Conservation (phyloP, 2,797 vertebrate species). For the Aplochiton taeniatus region DNA sequence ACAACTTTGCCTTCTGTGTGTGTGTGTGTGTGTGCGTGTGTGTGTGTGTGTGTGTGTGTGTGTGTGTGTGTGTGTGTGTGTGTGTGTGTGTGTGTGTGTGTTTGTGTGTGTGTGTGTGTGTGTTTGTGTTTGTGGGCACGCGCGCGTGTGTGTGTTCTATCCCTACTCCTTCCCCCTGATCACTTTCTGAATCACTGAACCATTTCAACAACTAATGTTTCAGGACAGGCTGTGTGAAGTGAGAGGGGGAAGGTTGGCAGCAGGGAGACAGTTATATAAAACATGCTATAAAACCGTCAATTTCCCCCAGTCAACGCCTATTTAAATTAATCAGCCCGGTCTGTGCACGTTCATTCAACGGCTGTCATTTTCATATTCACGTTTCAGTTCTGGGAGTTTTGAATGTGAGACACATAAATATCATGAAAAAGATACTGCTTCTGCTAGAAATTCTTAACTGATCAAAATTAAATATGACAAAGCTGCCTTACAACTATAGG, state of each 20-base stretch:
- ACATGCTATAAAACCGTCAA: too few relatives aligned
- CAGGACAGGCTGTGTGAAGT: not conserved
- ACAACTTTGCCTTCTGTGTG: constrained; percentile 12
- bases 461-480: too few relatives aligned
- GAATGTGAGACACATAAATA: too few relatives aligned
- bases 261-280: not conserved
- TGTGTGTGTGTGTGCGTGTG: constrained; percentile 9
- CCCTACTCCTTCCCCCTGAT: not conserved
- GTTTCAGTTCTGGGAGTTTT: too few relatives aligned
- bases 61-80: constrained; percentile 6
- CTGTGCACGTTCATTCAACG: too few relatives aligned
- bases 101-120: constrained; percentile 4
- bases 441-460: too few relatives aligned
- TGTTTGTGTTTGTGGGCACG: constrained; percentile 1
- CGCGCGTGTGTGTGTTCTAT: constrained; percentile 8
- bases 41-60: constrained; percentile 18
- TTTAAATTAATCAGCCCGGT: too few relatives aligned
- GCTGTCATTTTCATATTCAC: too few relatives aligned
- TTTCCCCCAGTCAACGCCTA: too few relatives aligned
- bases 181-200: constrained; percentile 10
- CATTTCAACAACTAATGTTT: not conserved
- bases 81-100: not conserved
- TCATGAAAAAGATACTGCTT: too few relatives aligned
- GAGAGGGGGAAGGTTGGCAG: not conserved
- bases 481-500: too few relatives aligned